Conservation (phyloP, 1,140 invertebrate species). For the Xylocopa sonorina region DNA sequence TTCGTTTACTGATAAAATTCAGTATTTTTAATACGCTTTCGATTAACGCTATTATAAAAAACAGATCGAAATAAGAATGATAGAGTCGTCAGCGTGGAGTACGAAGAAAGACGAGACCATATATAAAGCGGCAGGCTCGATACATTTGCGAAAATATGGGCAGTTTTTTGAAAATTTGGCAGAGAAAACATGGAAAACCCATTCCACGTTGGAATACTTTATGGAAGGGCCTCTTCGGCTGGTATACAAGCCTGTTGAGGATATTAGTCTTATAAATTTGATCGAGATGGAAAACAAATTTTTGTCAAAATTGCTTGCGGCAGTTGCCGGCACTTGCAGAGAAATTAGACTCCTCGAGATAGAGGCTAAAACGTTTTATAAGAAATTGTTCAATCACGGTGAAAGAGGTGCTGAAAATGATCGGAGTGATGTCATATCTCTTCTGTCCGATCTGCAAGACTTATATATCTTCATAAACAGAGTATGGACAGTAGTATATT, state of each 20-base stretch:
- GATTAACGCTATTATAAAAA: background rate
- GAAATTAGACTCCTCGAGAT: slow-evolving; percentile 88
- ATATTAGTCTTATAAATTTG: slow-evolving; percentile 86
- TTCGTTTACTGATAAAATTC: background rate
- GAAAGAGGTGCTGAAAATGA: slow-evolving; percentile 80
- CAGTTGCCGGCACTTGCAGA: slow-evolving; percentile 89
- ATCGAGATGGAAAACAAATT: slow-evolving; percentile 91
- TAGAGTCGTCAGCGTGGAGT: slow-evolving; percentile 75
- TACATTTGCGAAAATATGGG: slow-evolving; percentile 86
- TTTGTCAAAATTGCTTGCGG: slow-evolving; percentile 91
- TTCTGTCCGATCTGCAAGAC: slow-evolving; percentile 76
- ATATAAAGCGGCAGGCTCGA: slow-evolving; percentile 84
- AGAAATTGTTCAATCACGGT: slow-evolving; percentile 85
- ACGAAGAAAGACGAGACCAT: slow-evolving; percentile 75
- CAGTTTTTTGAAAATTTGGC: slow-evolving; percentile 87
- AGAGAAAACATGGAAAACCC: slow-evolving; percentile 75
- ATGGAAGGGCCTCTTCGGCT: slow-evolving; percentile 82
- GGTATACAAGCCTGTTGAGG: slow-evolving; percentile 85
- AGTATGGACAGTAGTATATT: slow-evolving; percentile 70
- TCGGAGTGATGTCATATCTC: slow-evolving; percentile 67
- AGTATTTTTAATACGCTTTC: background rate
- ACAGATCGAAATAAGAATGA: slow-evolving; percentile 66
- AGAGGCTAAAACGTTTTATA: slow-evolving; percentile 86
- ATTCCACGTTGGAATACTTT: slow-evolving; percentile 78
- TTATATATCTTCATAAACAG: slow-evolving; percentile 81